A percentile compares a stretch with the other conserved stretches of the same genome.
These are phyloP conservation scores for Clupea harengus DNA, from an alignment of 2,113 vertebrate species.

Conservation along the genomic window DNA sequence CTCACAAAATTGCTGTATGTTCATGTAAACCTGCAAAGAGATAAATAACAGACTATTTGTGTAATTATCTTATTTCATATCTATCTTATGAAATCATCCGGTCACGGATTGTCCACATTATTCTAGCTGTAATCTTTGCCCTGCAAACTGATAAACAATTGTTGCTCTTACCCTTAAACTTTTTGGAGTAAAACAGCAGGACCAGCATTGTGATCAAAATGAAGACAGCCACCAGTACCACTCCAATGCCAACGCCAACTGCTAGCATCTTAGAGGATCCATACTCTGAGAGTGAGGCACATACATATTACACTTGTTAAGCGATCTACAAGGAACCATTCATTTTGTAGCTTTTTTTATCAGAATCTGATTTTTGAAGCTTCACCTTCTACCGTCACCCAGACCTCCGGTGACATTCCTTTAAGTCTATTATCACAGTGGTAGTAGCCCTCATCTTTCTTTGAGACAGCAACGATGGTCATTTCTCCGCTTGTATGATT, in stretches of 20 bases:
- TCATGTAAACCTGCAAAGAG: too few relatives aligned
- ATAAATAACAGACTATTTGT: too few relatives aligned
- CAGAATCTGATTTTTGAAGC: not conserved
- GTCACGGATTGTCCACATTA: too few relatives aligned
- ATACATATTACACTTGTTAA: not conserved
- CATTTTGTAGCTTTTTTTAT: too few relatives aligned
- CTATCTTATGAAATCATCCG: too few relatives aligned
- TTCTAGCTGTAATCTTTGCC: too few relatives aligned
- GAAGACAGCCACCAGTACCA: not conserved
- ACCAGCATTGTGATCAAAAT: slow-evolving; percentile 28
- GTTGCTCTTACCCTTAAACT: slow-evolving; percentile 39
- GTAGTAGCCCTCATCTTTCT: slow-evolving; percentile 52
- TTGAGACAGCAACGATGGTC: slow-evolving; percentile 42
- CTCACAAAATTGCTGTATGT: too few relatives aligned
- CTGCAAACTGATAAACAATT: too few relatives aligned
- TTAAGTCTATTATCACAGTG: slow-evolving; percentile 32
- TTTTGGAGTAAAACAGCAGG: slow-evolving; percentile 24
- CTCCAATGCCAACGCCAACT: not conserved
- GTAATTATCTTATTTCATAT: too few relatives aligned
- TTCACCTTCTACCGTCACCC: not conserved
- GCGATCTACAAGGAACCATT: not conserved
- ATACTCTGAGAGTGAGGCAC: slow-evolving; percentile 3
- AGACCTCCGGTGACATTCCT: not conserved
- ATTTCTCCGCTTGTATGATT: slow-evolving; percentile 27
- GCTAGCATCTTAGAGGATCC: not conserved